Conservation (phyloP, 1,140 invertebrate species). For the Penaeus japonicus region DNA sequence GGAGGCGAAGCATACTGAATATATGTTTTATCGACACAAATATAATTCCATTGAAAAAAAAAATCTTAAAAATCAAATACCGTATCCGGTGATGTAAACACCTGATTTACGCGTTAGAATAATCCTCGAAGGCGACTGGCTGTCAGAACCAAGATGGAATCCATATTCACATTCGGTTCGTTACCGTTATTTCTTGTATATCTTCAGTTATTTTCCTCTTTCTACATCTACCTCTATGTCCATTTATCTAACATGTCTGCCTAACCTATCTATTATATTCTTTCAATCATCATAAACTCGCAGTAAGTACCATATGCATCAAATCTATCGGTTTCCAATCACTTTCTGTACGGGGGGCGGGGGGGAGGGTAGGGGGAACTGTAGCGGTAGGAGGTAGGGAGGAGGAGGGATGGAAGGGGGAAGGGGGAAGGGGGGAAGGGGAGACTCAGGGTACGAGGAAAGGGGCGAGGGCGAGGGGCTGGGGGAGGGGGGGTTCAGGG, state of each 20-base stretch:
- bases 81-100: no score
- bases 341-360: neutral
- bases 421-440: no score
- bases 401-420: no score
- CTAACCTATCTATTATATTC: neutral
- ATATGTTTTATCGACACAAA: no score
- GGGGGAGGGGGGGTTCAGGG: neutral
- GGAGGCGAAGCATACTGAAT: no score
- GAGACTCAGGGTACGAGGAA: neutral
- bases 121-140: neutral
- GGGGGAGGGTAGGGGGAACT: neutral
- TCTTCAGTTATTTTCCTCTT: neutral
- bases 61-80: no score
- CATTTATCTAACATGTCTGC: neutral
- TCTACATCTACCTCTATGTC: neutral
- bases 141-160: neutral
- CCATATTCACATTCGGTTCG: no score
- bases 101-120: no score
- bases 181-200: neutral
- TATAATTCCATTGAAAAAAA: no score
- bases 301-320: conserved; percentile 22
- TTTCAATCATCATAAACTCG: conserved; percentile 20
- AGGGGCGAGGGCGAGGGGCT: neutral
- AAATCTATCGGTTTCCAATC: conserved; percentile 28
- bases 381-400: no score